Percentiles rank a stretch among this genome's conserved stretches.
Evolutionary conservation across 2,113 vertebrate species (phyloP).

Genomic region (Anoura caudifer): DNA sequence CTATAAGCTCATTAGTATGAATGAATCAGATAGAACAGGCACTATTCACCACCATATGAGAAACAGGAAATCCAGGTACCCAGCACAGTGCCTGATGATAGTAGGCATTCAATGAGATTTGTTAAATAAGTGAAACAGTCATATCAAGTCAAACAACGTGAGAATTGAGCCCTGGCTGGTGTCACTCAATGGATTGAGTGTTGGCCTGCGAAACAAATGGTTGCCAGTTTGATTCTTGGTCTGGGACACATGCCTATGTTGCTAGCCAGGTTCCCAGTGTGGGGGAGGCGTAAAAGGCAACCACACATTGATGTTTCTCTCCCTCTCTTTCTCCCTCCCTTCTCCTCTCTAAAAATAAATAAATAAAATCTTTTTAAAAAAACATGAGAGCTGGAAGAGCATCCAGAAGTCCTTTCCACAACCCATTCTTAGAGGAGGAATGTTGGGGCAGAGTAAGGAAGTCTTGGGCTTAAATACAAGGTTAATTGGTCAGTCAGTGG

Average conservation of each 20-base stretch:
- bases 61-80: background rate
- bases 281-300: no score
- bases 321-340: no score
- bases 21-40: background rate
- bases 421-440: background rate
- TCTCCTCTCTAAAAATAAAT: no score
- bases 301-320: no score
- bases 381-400: background rate
- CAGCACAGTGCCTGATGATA: background rate
- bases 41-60: background rate
- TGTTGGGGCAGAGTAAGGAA: background rate
- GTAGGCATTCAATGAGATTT: background rate
- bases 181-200: no score
- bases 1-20: background rate
- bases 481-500: background rate
- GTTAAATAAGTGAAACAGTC: conserved; percentile 2
- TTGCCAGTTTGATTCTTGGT: no score
- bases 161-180: background rate
- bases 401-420: background rate
- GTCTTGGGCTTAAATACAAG: background rate
- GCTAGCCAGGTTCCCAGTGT: no score
- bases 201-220: no score
- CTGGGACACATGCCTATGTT: no score
- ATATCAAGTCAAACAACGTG: background rate
- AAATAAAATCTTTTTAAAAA: no score